These are phyloP conservation scores for Malacoctenus gilli DNA, from an alignment of 2,797 vertebrate species.

Conservation along the genomic window DNA sequence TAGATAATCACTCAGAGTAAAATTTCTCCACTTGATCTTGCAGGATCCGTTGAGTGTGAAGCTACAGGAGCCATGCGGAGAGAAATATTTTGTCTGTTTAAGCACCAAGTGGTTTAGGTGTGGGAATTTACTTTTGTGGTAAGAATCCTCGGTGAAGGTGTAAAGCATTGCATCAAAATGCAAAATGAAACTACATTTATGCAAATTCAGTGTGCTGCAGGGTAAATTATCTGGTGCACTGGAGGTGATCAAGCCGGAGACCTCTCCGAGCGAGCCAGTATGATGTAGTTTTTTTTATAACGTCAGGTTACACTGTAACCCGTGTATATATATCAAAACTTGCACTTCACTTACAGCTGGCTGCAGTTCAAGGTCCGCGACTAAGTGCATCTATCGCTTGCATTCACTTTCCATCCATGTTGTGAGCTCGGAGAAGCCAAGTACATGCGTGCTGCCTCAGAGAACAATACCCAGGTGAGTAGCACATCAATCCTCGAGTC, in stretches of 20 bases:
- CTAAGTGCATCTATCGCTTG: not conserved
- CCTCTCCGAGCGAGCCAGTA: constrained; percentile 37
- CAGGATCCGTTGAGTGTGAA: constrained; percentile 24
- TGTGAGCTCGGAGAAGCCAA: constrained; percentile 2
- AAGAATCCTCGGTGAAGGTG: constrained; percentile 31
- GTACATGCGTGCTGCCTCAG: constrained; percentile 19
- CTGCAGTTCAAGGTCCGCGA: constrained; percentile 1
- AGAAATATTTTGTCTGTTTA: constrained; percentile 43
- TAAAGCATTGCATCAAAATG: constrained; percentile 52
- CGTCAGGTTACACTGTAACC: constrained; percentile 38
- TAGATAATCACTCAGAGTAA: not conserved
- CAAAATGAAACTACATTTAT: constrained; percentile 67
- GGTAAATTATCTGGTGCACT: constrained; percentile 62
- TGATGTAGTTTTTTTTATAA: constrained; percentile 46
- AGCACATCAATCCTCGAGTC: constrained; percentile 29
- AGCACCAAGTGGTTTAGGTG: constrained; percentile 37
- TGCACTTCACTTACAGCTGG: constrained; percentile 8
- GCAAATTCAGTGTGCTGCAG: constrained; percentile 57
- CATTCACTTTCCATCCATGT: constrained; percentile 8
- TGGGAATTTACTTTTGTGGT: constrained; percentile 42
- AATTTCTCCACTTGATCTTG: too few species aligned
- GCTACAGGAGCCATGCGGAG: constrained; percentile 13
- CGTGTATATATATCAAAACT: constrained; percentile 10
- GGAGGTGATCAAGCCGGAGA: constrained; percentile 62
- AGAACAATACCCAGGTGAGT: constrained; percentile 48